Conservation (phyloP, 2,113 vertebrate species). For the Burhinus bistriatus region DNA sequence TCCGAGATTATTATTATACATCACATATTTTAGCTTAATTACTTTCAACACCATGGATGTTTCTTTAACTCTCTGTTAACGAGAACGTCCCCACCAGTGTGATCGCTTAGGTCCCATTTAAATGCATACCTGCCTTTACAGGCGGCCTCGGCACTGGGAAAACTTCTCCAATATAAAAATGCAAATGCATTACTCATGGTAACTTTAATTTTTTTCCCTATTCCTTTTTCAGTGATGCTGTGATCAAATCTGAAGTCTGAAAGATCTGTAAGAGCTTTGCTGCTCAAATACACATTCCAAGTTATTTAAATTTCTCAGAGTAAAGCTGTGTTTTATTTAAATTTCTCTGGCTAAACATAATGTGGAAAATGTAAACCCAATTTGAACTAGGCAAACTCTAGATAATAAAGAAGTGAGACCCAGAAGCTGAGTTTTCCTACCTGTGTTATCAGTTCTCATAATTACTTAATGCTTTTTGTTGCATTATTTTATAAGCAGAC, state of each 20-base stretch:
- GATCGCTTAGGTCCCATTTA: neutral
- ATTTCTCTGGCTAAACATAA: neutral
- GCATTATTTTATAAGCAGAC: neutral
- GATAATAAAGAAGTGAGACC: neutral
- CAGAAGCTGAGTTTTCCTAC: neutral
- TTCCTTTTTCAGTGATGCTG: neutral
- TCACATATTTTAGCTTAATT: conserved; percentile 1
- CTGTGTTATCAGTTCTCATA: neutral
- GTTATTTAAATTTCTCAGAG: neutral
- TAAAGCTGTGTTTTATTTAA: neutral
- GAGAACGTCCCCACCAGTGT: accelerated
- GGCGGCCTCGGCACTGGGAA: neutral
- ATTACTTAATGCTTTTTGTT: neutral
- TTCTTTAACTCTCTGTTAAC: neutral
- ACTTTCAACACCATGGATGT: neutral
- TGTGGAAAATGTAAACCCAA: neutral
- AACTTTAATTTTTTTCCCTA: neutral
- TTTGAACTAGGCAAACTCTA: neutral
- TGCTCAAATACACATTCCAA: neutral
- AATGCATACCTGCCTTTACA: neutral
- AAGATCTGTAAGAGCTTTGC: neutral
- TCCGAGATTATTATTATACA: neutral
- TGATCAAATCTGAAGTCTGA: neutral
- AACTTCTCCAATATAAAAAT: neutral
- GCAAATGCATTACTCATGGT: neutral